Base-by-base conservation (phyloP, 2,113 vertebrate genomes). In the Gorsachius goisagi region DNA sequence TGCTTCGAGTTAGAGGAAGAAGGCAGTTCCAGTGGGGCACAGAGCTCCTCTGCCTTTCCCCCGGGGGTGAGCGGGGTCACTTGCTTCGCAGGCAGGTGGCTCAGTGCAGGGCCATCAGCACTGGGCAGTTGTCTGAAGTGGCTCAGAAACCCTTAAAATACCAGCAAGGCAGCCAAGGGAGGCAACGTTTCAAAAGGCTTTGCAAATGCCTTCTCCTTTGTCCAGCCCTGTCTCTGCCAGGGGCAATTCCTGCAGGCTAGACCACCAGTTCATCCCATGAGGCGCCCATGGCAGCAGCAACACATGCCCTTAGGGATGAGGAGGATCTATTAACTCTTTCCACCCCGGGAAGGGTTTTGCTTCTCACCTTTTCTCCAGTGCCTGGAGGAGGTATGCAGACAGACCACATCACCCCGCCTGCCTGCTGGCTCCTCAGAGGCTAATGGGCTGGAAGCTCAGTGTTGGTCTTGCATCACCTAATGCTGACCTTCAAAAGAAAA, bases 401-500 rank as follows among this genome's bases (percentile, higher is more conserved):
- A 73, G 21, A 62, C 55, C 82, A 35, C 89, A 94, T 79, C 93
- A 47, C 60, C 67, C 66, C 9, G 33, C 87, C 92, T 88, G 88
- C 78, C 0, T 9, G 30, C 72, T 41, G 91, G 93, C 91, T 96
- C 86, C 21, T 0, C 10, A 9, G 37, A 88, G 66, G 53, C 78
- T 94, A n/a, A 90, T 90, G 79, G 59, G 56, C 76, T 90, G 79
- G 59, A 80, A 90, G 79, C 78, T 92, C 79, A 83, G 33, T 77
- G 15, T 49, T 72, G 47, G 82, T 90, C 88, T 96, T 97, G 86
- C 90, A 89, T 93, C 89, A 96, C 53, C 74, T 78, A 63, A 49
- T 56, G 68, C 84, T 94, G 90, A 95, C 95, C 91, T 96, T 96
- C 81, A 84, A 84, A 90, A 85, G 66, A 89, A 94, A 93, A 93